Percentiles rank a stretch among this genome's conserved stretches.
Conservation (phyloP, 2,888 invertebrate genomes). For the Thysanoteuthis rhombus region DNA sequence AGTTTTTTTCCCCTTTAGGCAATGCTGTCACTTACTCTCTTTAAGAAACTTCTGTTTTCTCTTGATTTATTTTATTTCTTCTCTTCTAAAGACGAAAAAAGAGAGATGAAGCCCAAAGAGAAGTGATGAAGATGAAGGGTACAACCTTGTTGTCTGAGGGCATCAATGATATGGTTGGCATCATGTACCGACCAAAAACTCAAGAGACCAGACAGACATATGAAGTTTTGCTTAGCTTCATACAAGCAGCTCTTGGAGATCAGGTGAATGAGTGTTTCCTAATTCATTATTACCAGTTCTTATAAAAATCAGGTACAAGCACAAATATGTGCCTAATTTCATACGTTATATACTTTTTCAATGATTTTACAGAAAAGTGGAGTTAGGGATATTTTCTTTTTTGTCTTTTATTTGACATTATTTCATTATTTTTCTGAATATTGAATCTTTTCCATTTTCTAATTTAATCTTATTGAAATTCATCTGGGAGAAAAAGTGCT, state of each 20-base stretch:
- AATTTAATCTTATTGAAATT: no score
- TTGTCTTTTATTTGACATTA: no score
- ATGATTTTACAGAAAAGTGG: no score
- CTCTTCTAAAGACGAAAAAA: conserved; percentile 58
- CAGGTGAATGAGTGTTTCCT: conserved; percentile 68
- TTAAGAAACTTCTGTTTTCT: no score
- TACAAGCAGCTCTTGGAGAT: conserved; percentile 96
- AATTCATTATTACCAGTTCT: neutral
- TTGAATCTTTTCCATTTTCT: no score
- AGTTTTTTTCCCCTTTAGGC: no score
- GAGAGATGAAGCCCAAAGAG: conserved; percentile 86
- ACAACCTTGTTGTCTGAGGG: conserved; percentile 77
- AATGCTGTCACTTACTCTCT: neutral
- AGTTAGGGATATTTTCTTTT: no score
- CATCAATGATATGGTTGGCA: conserved; percentile 92
- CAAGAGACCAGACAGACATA: conserved; percentile 98
- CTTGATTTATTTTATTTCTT: conserved; percentile 1
- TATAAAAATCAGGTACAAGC: no score
- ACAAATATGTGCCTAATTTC: no score
- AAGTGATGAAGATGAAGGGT: conserved; percentile 89
- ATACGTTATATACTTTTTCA: neutral
- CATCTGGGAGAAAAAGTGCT: no score
- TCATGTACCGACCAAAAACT: conserved; percentile 94
- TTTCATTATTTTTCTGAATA: no score
- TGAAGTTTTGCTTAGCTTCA: conserved; percentile 92